These are phyloP conservation scores for Barbus barbus DNA, from an alignment of 2,113 vertebrate species.

Conservation along the genomic window DNA sequence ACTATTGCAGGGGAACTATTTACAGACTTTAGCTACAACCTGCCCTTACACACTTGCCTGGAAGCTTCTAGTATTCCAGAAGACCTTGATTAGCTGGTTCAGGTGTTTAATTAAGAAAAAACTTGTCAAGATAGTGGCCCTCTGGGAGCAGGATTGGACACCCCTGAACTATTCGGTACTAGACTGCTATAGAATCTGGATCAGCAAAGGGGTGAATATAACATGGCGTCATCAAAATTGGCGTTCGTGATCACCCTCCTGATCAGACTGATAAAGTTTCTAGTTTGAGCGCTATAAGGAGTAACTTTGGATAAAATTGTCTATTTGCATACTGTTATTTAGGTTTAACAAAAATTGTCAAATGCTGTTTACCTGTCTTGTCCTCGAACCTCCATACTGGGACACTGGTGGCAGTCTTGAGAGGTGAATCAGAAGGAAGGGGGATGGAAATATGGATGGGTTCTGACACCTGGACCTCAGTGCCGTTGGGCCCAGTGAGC, in stretches of 20 bases:
- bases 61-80: not conserved
- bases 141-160: not conserved
- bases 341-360: not conserved
- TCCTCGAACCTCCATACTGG: conserved; percentile 81
- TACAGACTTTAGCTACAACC: not conserved
- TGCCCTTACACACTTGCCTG: not conserved
- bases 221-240: not conserved
- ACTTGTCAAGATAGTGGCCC: not conserved
- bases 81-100: not conserved
- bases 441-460: conserved; percentile 79
- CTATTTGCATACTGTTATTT: not conserved
- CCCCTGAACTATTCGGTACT: not conserved
- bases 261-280: not conserved
- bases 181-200: not conserved
- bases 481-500: conserved; percentile 77
- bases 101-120: not conserved
- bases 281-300: not conserved
- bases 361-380: conserved; percentile 70
- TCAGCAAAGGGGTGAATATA: not conserved
- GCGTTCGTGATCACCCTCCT: not conserved
- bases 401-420: conserved; percentile 70
- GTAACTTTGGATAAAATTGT: not conserved
- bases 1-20: too few relatives aligned
- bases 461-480: conserved; percentile 73
- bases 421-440: conserved; percentile 67